A percentile compares a stretch with the other conserved stretches of the same genome.
These are phyloP conservation scores for Ophiothrix spiculata DNA, from an alignment of 35 echinoderm and acorn worm species.

Conservation along the genomic window DNA sequence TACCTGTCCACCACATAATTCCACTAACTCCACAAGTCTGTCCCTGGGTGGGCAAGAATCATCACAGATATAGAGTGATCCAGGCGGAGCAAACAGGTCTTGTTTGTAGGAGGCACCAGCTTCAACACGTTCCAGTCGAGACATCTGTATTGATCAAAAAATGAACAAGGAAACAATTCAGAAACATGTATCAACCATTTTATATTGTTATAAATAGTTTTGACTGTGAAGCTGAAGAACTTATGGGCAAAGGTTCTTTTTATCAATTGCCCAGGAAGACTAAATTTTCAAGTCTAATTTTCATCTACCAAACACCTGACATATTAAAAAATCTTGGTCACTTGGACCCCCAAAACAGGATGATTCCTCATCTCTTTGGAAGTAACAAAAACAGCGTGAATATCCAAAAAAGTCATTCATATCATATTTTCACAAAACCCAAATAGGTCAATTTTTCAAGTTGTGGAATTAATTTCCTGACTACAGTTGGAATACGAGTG, in stretches of 20 bases:
- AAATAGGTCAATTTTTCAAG: too few species aligned
- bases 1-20: conserved; percentile 53
- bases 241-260: background rate
- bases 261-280: background rate
- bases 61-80: conserved; percentile 35
- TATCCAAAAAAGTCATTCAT: too few species aligned
- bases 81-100: conserved; percentile 51
- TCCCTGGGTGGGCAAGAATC: conserved; percentile 39
- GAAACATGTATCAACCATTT: background rate
- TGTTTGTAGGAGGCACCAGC: conserved; percentile 8
- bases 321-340: background rate
- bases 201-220: background rate
- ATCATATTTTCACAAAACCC: too few species aligned
- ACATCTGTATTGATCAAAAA: background rate
- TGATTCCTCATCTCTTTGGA: too few species aligned
- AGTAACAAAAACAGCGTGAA: too few species aligned
- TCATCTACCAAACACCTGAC: background rate
- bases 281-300: background rate
- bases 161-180: background rate
- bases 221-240: background rate
- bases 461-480: too few species aligned
- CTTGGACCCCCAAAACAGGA: too few species aligned
- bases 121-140: conserved; percentile 14
- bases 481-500: too few species aligned
- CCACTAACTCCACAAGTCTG: conserved; percentile 38